Evolutionary conservation across 2,797 vertebrate genomes (phyloP), one percentile per base, ranked within the genome.

Genomic region (Bradypodion ventrale): DNA sequence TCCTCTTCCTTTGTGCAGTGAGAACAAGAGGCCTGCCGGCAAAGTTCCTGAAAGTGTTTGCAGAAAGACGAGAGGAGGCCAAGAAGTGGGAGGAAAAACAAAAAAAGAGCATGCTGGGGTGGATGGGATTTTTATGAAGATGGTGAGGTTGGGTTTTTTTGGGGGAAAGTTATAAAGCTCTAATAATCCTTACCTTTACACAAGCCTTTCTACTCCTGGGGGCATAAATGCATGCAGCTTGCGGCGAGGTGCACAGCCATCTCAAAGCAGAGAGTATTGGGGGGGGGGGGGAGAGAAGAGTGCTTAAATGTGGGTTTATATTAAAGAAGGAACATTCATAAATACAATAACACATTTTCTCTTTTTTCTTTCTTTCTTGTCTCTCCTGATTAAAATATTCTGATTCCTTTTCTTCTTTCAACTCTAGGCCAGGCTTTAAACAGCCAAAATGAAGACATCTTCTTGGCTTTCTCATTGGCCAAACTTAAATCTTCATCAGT

Each of bases 1-100:
- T 92, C 92, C 89, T 62, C 59, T 85, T 40, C 84, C 78, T 83
- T 90, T 87, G 88, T 0, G 0, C 79, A 82, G 91, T n/a, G 87
- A 88, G 90, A 88, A 87, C 83, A 2, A 0, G 13, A 88, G 65
- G 76, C 44, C 87, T 9, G 0, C 0, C 21, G 77, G 85, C 37
- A 8, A 32, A 44, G 42, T 91, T 74, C 85, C 12, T 1, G 66
- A 88, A 84, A 21, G 16, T 87, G 79, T 87, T 75, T 92, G 78
- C 40, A 87, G 52, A 82, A 42, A 89, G 87, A 90, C 86, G 75
- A 89, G 86, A 90, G n/a, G 75, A 21, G 82, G 68, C 44, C 90
- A 16, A 59, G 56, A 15, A 52, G 49, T 66, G 90, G 82, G 42
- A 25, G 40, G 60, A 5, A 9, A 85, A 82, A n/a, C n/a, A n/a